Evolutionary conservation across 2,797 vertebrate species (phyloP).

Genomic region (Jordanella pulchra): DNA sequence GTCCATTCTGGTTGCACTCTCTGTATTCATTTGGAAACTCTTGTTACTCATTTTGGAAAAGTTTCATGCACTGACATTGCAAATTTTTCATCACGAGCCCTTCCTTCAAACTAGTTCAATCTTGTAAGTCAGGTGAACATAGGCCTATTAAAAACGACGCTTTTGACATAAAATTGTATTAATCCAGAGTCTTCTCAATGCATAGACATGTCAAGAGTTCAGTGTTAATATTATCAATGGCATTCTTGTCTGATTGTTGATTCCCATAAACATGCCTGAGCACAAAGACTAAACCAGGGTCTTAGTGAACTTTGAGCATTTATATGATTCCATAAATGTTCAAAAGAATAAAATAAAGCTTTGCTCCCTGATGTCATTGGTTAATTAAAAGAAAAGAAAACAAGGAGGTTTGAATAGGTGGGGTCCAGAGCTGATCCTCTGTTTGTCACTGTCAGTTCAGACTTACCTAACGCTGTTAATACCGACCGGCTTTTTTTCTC

Average conservation of each 20-base stretch:
- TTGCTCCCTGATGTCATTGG: not conserved
- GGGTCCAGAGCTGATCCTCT: not conserved
- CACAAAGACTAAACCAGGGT: not conserved
- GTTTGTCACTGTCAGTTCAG: slow-evolving; percentile 28
- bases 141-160: not conserved
- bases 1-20: not conserved
- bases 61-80: not conserved
- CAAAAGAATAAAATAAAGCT: not conserved
- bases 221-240: not conserved
- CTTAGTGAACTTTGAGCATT: not conserved
- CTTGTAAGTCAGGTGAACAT: not conserved
- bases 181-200: not conserved
- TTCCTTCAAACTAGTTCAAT: not conserved
- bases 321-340: not conserved
- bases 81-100: not conserved
- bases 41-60: too few relatives aligned
- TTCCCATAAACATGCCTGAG: not conserved
- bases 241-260: not conserved
- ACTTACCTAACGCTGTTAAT: slow-evolving; percentile 33
- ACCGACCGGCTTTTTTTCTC: slow-evolving; percentile 10
- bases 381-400: not conserved
- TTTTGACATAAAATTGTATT: not conserved
- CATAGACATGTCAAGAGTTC: not conserved
- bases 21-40: not conserved
- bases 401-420: not conserved